Evolutionary conservation across 2,888 invertebrate species (phyloP).

Genomic region (Clitarchus hookeri): DNA sequence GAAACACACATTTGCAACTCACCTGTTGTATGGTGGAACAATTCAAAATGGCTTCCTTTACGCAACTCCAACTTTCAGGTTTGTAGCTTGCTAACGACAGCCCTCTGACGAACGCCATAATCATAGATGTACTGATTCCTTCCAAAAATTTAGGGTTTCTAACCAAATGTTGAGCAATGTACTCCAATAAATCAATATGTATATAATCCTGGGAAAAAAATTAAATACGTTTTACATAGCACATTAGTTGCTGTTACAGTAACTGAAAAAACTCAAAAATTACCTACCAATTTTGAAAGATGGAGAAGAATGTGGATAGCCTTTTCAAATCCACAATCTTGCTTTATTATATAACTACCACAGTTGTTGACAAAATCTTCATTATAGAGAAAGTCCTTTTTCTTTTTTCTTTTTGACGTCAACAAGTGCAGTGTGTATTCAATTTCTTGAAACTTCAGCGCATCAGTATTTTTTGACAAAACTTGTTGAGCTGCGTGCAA

Average conservation of each 20-base stretch:
- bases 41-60: slow-evolving; percentile 55
- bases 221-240: slow-evolving; percentile 15
- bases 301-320: slow-evolving; percentile 59
- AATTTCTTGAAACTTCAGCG: slow-evolving; percentile 58
- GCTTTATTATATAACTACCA: slow-evolving; percentile 59
- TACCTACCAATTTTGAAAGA: slow-evolving; percentile 62
- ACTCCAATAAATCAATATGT: slow-evolving; percentile 62
- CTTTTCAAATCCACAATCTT: slow-evolving; percentile 59
- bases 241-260: neutral
- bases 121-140: slow-evolving; percentile 53
- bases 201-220: slow-evolving; percentile 57
- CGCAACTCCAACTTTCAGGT: slow-evolving; percentile 61
- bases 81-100: slow-evolving; percentile 65
- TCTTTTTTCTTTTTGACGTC: slow-evolving; percentile 55
- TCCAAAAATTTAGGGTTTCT: slow-evolving; percentile 54
- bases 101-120: slow-evolving; percentile 60
- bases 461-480: slow-evolving; percentile 55
- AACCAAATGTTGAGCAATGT: slow-evolving; percentile 59
- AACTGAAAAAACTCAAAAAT: slow-evolving; percentile 24
- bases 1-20: slow-evolving; percentile 41
- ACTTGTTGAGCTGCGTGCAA: slow-evolving; percentile 60
- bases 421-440: slow-evolving; percentile 59
- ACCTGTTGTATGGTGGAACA: slow-evolving; percentile 55
- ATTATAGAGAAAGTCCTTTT: slow-evolving; percentile 63
- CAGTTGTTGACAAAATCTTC: slow-evolving; percentile 63